Evolutionary conservation across 2,113 vertebrate genomes (phyloP), one percentile per base, ranked within the genome.

Genomic region (Hydrolagus affinis): DNA sequence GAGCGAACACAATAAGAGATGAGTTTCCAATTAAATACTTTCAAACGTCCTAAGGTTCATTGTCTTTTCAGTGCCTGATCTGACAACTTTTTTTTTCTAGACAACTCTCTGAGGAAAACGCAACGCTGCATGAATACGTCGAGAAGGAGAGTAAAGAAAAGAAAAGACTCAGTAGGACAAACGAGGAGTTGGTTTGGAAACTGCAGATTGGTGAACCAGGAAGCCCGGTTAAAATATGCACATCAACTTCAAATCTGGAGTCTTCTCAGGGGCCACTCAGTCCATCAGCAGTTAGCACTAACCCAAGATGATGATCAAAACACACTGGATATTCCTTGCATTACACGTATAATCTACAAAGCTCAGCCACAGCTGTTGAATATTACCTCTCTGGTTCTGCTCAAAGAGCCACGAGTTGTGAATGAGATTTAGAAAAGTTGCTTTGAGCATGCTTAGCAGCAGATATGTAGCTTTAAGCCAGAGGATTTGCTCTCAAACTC

Each of bases 81-180:
- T 78, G 59, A 15, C 59, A 62, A 56, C 62, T 44, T 75, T 21
- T 21, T 83, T 32, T 19, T 11, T 73, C 85, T 90, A 99, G 98
- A 87, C 96, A 99, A 94, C 91, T 99, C 66, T 98, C 98, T 0
- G 95, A 95, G 88, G 96, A 98, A 87, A 99, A 99, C 0, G 97
- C 98, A 4, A 98, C 96, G 87, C 94, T 99, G 87, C 97, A 99
- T 71, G 96, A 97, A 80, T 88, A 96, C 0, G 96, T 98, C 66
- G 97, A 97, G 90, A 97, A 97, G 88, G 98, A 98, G 90, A 95
- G 94, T 87, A 95, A 97, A 59, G 97, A 99, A 90, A 99, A 99
- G 93, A 99, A 99, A 91, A 93, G 96, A 4, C 87, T 99, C 88
- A 99, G 97, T 90, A 94, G 96, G 86, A 99, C 93, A 73, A 99